Percentiles rank a stretch among this genome's conserved stretches.
phyloP scores from a whole-genome alignment of 64 coral and sea anemone genomes.

The Stylophora pistillata region DNA sequence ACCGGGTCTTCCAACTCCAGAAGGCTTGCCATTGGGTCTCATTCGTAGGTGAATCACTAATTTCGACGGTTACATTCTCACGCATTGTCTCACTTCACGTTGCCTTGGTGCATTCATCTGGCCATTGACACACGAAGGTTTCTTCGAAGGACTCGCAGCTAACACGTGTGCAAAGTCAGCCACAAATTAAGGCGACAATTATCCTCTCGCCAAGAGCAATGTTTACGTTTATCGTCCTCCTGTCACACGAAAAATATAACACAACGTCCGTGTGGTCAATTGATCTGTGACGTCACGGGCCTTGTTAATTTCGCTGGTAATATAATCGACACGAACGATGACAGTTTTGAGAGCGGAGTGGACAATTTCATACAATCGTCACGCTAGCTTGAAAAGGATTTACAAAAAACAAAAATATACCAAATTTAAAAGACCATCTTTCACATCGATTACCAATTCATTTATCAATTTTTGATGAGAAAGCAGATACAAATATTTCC shows the following conservation, averaged over 20 bases:
- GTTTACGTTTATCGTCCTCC: constrained; percentile 7
- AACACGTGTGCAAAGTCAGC: constrained; percentile 1
- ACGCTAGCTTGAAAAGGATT: not conserved
- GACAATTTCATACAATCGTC: not conserved
- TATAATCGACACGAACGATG: not conserved
- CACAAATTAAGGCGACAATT: not conserved
- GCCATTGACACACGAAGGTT: not conserved
- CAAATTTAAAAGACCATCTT: not conserved
- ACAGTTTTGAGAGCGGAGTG: not conserved
- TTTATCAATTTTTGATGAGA: no score
- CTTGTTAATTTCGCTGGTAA: constrained; percentile 2
- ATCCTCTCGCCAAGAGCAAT: not conserved
- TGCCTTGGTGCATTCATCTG: not conserved
- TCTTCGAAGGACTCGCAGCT: not conserved
- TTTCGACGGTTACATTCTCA: not conserved
- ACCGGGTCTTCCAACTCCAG: constrained; percentile 4
- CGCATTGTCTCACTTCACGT: not conserved
- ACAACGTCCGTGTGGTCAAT: not conserved
- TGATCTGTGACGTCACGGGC: constrained; percentile 1
- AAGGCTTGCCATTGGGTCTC: constrained; percentile 7
- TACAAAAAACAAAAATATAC: not conserved
- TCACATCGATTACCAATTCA: not conserved
- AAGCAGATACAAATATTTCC: no score
- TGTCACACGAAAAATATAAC: not conserved
- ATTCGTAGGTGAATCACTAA: not conserved